phyloP scores from a whole-genome alignment of 2,888 invertebrate species.

The Drosophila cyrtoloma region DNA sequence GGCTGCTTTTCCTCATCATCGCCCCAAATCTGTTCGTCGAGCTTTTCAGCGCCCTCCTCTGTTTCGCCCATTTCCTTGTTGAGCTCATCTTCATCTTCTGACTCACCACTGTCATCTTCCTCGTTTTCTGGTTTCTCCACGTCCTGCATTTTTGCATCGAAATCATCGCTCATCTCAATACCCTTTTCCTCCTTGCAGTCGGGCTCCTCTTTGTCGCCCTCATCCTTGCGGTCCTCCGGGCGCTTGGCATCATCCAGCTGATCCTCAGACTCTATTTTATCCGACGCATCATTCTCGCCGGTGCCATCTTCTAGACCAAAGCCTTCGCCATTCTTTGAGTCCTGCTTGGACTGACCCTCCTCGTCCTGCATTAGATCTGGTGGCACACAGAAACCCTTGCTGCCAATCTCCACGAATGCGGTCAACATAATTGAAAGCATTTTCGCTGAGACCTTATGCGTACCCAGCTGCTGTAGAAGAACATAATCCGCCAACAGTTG shows the following conservation, averaged over 20 bases:
- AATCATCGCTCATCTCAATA: conserved; percentile 98
- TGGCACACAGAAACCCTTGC: conserved; percentile 97
- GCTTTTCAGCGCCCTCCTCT: conserved; percentile 92
- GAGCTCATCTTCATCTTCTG: conserved; percentile 91
- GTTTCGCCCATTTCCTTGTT: conserved; percentile 99
- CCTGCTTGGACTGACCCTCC: conserved; percentile 87
- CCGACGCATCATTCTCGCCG: conserved; percentile 95
- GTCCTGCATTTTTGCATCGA: conserved; percentile 90
- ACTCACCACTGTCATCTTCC: conserved; percentile 88
- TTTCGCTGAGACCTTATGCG: conserved; percentile 92
- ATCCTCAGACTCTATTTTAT: conserved; percentile 93
- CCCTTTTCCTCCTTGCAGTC: conserved; percentile 95
- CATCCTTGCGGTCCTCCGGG: conserved; percentile 88
- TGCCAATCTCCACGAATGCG: conserved; percentile 93
- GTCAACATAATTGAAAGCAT: conserved; percentile 92
- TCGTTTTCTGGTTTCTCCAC: conserved; percentile 88
- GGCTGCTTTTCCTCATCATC: conserved; percentile 93
- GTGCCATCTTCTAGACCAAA: conserved; percentile 96
- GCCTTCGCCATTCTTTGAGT: conserved; percentile 89
- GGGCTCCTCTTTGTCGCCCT: conserved; percentile 89
- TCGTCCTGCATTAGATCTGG: conserved; percentile 92
- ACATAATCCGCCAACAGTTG: conserved; percentile 91
- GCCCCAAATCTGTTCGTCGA: conserved; percentile 93
- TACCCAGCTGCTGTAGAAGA: conserved; percentile 91
- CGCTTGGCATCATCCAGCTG: conserved; percentile 95